phyloP scores from a whole-genome alignment of 2,888 invertebrate species.

The Drosophila crucigera region DNA sequence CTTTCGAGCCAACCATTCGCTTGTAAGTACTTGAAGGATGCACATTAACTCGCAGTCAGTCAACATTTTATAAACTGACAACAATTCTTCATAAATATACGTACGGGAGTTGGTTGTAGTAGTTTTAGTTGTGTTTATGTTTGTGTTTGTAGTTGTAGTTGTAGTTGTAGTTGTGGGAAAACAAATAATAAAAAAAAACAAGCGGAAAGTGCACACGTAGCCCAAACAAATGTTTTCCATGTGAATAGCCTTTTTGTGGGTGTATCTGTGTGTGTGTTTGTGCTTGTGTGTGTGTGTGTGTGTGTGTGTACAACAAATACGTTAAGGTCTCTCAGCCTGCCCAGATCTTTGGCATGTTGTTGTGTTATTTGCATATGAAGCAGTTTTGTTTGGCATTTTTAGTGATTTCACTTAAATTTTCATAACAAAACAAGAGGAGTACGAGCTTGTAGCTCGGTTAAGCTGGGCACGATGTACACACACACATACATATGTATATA shows the following conservation, averaged over 20 bases:
- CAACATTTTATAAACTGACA: constrained; percentile 77
- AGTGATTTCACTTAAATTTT: constrained; percentile 83
- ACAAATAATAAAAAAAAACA: constrained; percentile 16
- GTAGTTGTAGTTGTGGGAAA: not conserved
- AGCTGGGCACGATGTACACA: constrained; percentile 35
- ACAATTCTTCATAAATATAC: constrained; percentile 65
- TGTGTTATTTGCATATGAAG: constrained; percentile 60
- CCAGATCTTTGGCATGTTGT: constrained; percentile 17
- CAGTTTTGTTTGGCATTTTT: constrained; percentile 78
- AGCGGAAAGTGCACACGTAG: constrained; percentile 24
- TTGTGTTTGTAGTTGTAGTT: not conserved
- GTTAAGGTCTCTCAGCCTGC: not conserved
- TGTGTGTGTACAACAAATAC: constrained; percentile 16
- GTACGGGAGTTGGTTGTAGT: not conserved
- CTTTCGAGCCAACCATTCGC: not conserved
- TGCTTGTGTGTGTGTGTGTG: not conserved
- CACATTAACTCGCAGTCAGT: constrained; percentile 58
- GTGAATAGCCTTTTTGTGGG: constrained; percentile 17
- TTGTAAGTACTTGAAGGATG: constrained; percentile 19
- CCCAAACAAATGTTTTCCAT: constrained; percentile 46
- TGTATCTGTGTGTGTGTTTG: not conserved
- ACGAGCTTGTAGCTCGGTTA: constrained; percentile 67
- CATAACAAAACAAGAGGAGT: constrained; percentile 77
- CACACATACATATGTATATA: not conserved
- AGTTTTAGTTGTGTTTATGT: not conserved